Percentiles rank a stretch among this genome's conserved stretches.
phyloP scores from a whole-genome alignment of 2,113 vertebrate species.

The Tiliqua scincoides region DNA sequence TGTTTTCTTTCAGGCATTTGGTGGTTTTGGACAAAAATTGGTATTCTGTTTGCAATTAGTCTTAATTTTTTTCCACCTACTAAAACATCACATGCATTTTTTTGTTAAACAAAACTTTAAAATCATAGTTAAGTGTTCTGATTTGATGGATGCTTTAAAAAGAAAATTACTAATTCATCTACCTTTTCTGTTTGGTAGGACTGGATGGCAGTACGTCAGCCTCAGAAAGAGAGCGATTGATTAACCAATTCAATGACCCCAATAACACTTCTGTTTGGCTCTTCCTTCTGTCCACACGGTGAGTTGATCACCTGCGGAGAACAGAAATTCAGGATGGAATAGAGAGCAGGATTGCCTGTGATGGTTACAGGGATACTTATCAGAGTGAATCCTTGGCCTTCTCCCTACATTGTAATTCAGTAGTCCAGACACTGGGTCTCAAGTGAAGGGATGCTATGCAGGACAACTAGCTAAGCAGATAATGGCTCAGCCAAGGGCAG shows the following conservation, averaged over 20 bases:
- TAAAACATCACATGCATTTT: not conserved
- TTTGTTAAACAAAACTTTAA: not conserved
- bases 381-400: not conserved
- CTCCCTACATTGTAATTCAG: too few relatives aligned
- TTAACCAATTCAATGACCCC: constrained; percentile 98
- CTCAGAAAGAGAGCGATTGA: constrained; percentile 93
- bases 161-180: not conserved
- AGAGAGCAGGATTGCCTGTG: not conserved
- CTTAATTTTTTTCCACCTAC: not conserved
- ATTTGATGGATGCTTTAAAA: not conserved
- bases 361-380: not conserved
- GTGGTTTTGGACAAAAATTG: constrained; percentile 20
- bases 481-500: too few relatives aligned
- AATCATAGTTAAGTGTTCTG: not conserved
- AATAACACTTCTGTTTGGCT: constrained; percentile 87
- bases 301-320: constrained; percentile 57
- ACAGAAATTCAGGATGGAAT: not conserved
- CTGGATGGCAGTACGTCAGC: constrained; percentile 96
- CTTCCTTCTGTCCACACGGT: constrained; percentile 97
- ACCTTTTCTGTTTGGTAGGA: constrained; percentile 74
- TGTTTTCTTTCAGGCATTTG: constrained; percentile 5
- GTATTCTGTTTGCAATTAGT: not conserved
- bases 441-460: too few relatives aligned
- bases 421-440: too few relatives aligned
- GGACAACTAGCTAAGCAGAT: too few relatives aligned